Percentiles rank a stretch among this genome's conserved stretches.
phyloP scores from a whole-genome alignment of 2,888 invertebrate species.

The Troglohyphantes excavatus region DNA sequence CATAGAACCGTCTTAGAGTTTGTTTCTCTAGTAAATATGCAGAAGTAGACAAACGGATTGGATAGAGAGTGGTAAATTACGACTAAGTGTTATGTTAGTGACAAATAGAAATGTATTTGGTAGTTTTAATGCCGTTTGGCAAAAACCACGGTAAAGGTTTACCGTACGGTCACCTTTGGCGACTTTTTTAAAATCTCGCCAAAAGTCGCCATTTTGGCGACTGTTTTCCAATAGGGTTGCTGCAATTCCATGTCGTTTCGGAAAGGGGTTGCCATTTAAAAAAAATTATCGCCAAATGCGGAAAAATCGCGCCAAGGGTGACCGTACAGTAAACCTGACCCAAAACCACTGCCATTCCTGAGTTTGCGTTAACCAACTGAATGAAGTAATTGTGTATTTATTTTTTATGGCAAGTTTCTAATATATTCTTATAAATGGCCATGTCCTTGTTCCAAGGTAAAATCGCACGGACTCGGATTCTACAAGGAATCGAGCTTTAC shows the following conservation, averaged over 20 bases:
- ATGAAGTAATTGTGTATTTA: not conserved
- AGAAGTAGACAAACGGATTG: not conserved
- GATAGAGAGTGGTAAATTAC: not conserved
- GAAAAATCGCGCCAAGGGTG: too few relatives aligned
- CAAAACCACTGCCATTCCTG: not conserved
- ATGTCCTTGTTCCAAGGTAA: not conserved
- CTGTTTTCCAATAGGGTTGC: too few relatives aligned
- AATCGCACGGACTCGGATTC: not conserved
- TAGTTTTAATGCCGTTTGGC: not conserved
- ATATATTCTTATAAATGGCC: not conserved
- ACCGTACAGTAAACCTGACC: too few relatives aligned
- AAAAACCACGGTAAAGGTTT: too few relatives aligned
- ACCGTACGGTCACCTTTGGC: too few relatives aligned
- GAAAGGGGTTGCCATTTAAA: too few relatives aligned
- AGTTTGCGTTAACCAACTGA: not conserved
- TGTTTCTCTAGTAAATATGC: not conserved
- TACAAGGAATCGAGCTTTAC: not conserved
- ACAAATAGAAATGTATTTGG: not conserved
- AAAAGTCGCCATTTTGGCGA: too few relatives aligned
- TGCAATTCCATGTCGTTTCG: too few relatives aligned
- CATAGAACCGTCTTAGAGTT: not conserved
- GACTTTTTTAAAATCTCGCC: too few relatives aligned
- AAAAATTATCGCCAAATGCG: too few relatives aligned
- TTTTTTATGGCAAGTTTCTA: not conserved
- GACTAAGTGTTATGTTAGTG: constrained; percentile 2